Base-by-base conservation (phyloP, 30 jellyfish, hydroid and myxozoan genomes). In the Aurelia sp. region DNA sequence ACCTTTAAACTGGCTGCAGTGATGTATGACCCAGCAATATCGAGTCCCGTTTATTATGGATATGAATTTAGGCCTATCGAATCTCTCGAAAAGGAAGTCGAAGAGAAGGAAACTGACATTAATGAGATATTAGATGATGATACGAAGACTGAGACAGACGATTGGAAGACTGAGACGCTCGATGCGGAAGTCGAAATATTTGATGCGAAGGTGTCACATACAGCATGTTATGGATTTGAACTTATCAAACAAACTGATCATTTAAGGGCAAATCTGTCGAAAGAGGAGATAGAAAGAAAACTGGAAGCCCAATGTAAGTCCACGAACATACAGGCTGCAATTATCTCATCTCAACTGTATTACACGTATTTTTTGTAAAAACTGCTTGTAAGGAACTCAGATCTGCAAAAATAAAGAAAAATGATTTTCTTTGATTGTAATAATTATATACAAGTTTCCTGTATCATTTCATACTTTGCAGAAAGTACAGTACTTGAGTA, bases 191-290 rank as follows among this genome's bases (percentile, higher is more conserved):
- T 6, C 11, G 82, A 60, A 23, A 33, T 11, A 3, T 84, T 71
- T 55, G 82, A 84, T 61, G 71, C 76, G 1, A 60, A 72, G 22
- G 33, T 40, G 27, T 20, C 86, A n/a, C 93, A 84, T 27, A 63
- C 84, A 52, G 93, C 86, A 13, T 84, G 81, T 53, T 71, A 61
- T 41, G 93, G 93, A 37, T 84, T 59, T 76, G 51, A 72, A 37
- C 53, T 62, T 16, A 76, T 48, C 63, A n/a, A 22, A 23, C 48
- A 58, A 40, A 20, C 69, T 59, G 35, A 12, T 21, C 33, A 59
- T 18, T 5, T 59, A 18, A 13, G 16, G 31, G 35, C 33, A 12
- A 21, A 11, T 12, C 69, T 18, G 23, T 18, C 23, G 6, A 23
- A 11, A 16, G 33, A 60, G 58, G 55, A 13, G 35, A 19, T 4